A percentile compares a stretch with the other conserved stretches of the same genome.
These are phyloP conservation scores for Hystrix cristata DNA, from an alignment of 2,113 vertebrate genomes.

Conservation along the genomic window DNA sequence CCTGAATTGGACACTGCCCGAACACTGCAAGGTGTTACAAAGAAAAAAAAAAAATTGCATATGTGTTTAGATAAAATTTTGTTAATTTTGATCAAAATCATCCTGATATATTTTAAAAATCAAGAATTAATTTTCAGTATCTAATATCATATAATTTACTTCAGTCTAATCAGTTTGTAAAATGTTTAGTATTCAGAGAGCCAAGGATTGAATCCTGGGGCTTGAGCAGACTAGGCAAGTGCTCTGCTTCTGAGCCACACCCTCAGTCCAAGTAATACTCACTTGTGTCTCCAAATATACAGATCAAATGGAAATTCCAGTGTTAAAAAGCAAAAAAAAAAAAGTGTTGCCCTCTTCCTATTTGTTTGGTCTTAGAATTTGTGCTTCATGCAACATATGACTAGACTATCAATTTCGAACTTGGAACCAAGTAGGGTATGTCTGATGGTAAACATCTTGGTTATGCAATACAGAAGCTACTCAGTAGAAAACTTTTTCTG, in stretches of 20 bases:
- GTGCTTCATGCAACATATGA: background rate
- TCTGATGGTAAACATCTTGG: background rate
- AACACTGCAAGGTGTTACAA: background rate
- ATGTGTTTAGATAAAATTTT: background rate
- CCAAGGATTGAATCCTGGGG: background rate
- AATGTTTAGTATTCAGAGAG: background rate
- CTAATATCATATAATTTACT: background rate
- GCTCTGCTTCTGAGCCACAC: background rate
- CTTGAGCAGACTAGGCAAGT: no score
- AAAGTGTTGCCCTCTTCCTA: background rate
- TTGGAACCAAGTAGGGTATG: background rate
- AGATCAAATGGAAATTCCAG: background rate
- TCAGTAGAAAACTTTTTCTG: background rate
- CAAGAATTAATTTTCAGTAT: background rate
- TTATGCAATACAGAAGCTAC: background rate
- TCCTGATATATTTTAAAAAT: background rate
- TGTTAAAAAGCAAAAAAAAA: background rate
- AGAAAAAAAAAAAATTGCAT: background rate
- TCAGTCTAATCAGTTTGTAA: background rate
- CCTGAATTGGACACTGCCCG: background rate
- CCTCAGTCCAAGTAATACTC: background rate
- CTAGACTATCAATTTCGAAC: background rate
- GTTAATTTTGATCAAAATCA: background rate
- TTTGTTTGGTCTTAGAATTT: background rate
- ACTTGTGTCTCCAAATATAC: background rate